Evolutionary conservation across 2,888 invertebrate genomes (phyloP), one percentile per base, ranked within the genome.

Genomic region (Leptarthrus brevirostris): DNA sequence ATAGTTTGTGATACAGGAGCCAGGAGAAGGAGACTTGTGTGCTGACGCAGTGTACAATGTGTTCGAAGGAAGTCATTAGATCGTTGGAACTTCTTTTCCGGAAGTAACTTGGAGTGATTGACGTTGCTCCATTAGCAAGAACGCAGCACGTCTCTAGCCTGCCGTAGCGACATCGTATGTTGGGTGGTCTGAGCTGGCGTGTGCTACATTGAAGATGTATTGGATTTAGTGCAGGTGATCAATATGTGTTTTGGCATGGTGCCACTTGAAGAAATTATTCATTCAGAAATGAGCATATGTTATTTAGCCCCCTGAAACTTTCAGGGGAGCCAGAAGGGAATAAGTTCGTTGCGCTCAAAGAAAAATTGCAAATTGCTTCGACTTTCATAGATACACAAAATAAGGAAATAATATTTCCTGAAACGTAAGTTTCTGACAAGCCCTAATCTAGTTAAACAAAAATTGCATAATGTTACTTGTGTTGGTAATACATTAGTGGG

Each of bases 31-130:
- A n/a, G 24, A n/a, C 8, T 22, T 30, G 24, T 54, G 18, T 71
- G 71, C 71, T 72, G 56, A 72, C 71, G 71, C 56, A 72, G 72
- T 56, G 56, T 72, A 71, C 54, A 54, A 58, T 72, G 22, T 58
- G 54, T 58, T 58, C 72, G 56, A 58, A 72, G 72, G 72, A 72
- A 72, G 56, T 72, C 72, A 72, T 72, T 72, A 72, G 44, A 72
- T 72, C 72, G 56, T 72, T 44, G 44, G 44, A 71, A 54, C 44
- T 72, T 72, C 24, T 72, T 72, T 54, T 26, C 56, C 56, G 72
- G 56, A 72, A 72, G 47, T 72, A 56, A 44, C 72, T 72, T 47
- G 26, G 56, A 18, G 16, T 72, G 72, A 72, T 72, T 72, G 72
- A 72, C 72, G 56, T 72, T 40, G 44, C 71, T 44, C 49, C 69